These are phyloP conservation scores for Amphiprion percula DNA, from an alignment of 2,113 vertebrate genomes.

Conservation along the genomic window DNA sequence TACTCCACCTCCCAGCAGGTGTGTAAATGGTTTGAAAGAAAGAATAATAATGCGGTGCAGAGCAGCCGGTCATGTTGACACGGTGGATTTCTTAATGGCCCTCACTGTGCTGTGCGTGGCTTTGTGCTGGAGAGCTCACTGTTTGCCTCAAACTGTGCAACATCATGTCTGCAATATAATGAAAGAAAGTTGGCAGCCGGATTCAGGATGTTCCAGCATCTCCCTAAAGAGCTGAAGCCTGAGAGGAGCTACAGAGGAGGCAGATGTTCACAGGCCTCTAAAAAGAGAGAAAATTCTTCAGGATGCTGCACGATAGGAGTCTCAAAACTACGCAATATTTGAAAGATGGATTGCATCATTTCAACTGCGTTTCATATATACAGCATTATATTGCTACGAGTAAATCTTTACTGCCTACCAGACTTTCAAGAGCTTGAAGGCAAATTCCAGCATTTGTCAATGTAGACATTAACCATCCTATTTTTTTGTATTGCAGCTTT, in stretches of 20 bases:
- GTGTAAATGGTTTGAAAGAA: slow-evolving; percentile 67
- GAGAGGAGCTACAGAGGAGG: slow-evolving; percentile 18
- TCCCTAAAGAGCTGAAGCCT: slow-evolving; percentile 29
- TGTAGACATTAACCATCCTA: neutral
- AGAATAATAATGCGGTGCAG: slow-evolving; percentile 48
- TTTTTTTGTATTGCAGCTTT: neutral
- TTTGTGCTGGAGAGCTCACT: slow-evolving; percentile 18
- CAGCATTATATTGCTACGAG: neutral
- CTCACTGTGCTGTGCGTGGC: slow-evolving; percentile 25
- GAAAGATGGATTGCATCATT: too few species aligned
- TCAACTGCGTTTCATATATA: neutral
- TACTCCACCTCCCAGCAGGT: slow-evolving; percentile 64
- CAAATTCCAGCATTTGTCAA: neutral
- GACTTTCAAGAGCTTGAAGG: neutral
- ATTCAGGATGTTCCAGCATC: slow-evolving; percentile 12
- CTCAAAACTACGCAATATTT: neutral
- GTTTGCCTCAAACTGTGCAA: slow-evolving; percentile 45
- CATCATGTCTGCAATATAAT: slow-evolving; percentile 28
- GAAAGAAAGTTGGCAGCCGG: slow-evolving; percentile 24
- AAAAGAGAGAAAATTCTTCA: slow-evolving; percentile 19
- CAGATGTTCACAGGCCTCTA: slow-evolving; percentile 10
- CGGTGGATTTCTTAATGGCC: slow-evolving; percentile 31
- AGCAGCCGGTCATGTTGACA: slow-evolving; percentile 52
- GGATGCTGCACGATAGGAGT: neutral
- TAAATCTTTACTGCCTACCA: neutral